phyloP scores from a whole-genome alignment of 2,888 invertebrate species.

The Tromatobia lineatoria region DNA sequence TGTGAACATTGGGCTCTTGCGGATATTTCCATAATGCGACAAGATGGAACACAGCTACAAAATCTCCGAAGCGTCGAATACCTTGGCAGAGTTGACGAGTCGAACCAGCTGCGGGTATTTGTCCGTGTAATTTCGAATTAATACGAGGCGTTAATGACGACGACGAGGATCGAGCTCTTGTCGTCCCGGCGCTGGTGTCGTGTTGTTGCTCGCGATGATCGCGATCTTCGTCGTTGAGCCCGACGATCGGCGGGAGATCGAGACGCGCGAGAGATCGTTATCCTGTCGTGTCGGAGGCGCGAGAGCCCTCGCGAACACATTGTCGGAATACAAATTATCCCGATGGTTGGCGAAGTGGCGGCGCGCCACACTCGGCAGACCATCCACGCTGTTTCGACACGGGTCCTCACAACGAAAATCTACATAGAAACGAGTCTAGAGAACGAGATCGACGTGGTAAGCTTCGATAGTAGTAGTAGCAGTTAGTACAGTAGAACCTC shows the following conservation, averaged over 20 bases:
- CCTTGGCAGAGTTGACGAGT: slow-evolving; percentile 34
- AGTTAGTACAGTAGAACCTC: not conserved
- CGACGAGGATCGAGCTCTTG: slow-evolving; percentile 3
- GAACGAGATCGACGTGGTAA: slow-evolving; percentile 51
- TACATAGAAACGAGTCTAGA: slow-evolving; percentile 66
- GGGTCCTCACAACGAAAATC: slow-evolving; percentile 55
- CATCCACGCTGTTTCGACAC: slow-evolving; percentile 38
- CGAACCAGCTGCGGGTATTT: slow-evolving; percentile 52
- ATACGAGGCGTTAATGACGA: slow-evolving; percentile 66
- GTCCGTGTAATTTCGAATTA: slow-evolving; percentile 67
- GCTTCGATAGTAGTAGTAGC: not conserved
- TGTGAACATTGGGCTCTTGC: slow-evolving; percentile 13
- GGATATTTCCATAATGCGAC: slow-evolving; percentile 63
- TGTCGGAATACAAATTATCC: slow-evolving; percentile 68
- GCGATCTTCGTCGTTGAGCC: slow-evolving; percentile 35
- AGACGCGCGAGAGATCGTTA: slow-evolving; percentile 69
- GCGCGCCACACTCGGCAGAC: slow-evolving; percentile 19
- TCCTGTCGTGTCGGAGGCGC: slow-evolving; percentile 68
- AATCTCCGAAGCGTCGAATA: slow-evolving; percentile 29
- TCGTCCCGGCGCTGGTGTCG: slow-evolving; percentile 16
- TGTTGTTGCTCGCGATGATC: slow-evolving; percentile 54
- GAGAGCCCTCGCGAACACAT: slow-evolving; percentile 57
- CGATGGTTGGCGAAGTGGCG: slow-evolving; percentile 24
- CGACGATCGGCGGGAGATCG: slow-evolving; percentile 57
- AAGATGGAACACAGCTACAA: slow-evolving; percentile 51